Evolutionary conservation across 2,113 vertebrate genomes (phyloP).

Genomic region (Xiphias gladius): DNA sequence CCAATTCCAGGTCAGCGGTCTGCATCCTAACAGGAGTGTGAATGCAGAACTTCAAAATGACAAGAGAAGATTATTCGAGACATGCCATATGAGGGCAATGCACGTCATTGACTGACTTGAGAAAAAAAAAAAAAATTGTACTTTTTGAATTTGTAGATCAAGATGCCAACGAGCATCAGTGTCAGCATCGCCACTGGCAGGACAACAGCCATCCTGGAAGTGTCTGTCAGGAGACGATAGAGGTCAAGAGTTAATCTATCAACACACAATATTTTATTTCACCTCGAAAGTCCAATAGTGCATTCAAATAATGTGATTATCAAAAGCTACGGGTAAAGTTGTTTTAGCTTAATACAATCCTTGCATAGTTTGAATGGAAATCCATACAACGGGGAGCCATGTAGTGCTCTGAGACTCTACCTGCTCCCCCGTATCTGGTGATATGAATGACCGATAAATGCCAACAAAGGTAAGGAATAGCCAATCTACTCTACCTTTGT

Average conservation of each 20-base stretch:
- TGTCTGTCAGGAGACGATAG: not conserved
- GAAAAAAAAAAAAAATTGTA: not conserved
- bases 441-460: too few species aligned
- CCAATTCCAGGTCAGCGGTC: not conserved
- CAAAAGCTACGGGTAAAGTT: not conserved
- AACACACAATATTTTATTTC: not conserved
- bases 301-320: not conserved
- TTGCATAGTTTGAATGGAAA: too few species aligned
- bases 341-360: too few species aligned
- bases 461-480: too few species aligned
- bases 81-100: not conserved
- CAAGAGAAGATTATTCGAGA: slow-evolving; percentile 2
- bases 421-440: too few species aligned
- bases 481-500: slow-evolving; percentile 11
- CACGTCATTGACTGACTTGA: not conserved
- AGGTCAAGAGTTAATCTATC: not conserved
- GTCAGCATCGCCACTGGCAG: too few species aligned
- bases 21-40: fast-evolving
- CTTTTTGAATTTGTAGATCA: not conserved
- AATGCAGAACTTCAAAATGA: not conserved
- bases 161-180: too few species aligned
- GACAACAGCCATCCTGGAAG: not conserved
- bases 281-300: too few species aligned
- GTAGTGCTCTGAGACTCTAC: too few species aligned
- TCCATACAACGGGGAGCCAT: too few species aligned